Base-by-base conservation (phyloP, 23 tunicate genomes). In the Clavelina lepadiformis region DNA sequence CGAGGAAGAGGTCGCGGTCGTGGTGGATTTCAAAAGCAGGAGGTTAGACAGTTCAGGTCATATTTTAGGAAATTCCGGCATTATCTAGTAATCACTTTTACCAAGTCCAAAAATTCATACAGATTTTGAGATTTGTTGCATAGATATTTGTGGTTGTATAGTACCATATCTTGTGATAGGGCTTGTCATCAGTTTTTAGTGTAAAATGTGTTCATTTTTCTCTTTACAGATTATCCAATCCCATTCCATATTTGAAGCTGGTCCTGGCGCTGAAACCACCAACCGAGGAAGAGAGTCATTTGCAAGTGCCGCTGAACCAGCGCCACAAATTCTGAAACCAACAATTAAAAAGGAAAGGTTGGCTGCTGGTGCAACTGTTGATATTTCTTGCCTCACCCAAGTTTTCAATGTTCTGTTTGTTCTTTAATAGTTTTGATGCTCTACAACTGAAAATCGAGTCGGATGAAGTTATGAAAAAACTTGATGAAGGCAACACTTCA, bases 211-310 rank as follows among this genome's bases (percentile, higher is more conserved):
- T 63, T 44, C 27, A 65, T 18, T 65, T 20, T 44, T 31, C 32
- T 1, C 7, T 20, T 28, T 5, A 3, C 50, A 80, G 87, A 38
- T 78, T 15, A 78, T 86, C 36, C 85, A 86, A 46, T 72, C 85
- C 1, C 85, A 78, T 45, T 72, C 81, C 2, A 78, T 86, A 13
- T 86, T 86, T 86, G 95, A 86, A 72, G 63, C 85, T 28, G 83
- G 95, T 1, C 80, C 85, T 0, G 38, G 55, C 28, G 63, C 33
- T 3, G 67, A 58, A 27, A 13, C 61, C 31, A 21, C 38, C 18
- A 51, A 71, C 3, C 80, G 65, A 53, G 85, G 93, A 8, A 26
- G 69, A 2, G 77, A 51, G 15, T 47, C 64, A n/a, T 31, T 51
- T 32, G 50, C 3, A 13, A 45, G 19, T 26, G 26, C 46, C 19